Evolutionary conservation across 1,140 invertebrate genomes (phyloP).

Genomic region (Nomia melanderi): DNA sequence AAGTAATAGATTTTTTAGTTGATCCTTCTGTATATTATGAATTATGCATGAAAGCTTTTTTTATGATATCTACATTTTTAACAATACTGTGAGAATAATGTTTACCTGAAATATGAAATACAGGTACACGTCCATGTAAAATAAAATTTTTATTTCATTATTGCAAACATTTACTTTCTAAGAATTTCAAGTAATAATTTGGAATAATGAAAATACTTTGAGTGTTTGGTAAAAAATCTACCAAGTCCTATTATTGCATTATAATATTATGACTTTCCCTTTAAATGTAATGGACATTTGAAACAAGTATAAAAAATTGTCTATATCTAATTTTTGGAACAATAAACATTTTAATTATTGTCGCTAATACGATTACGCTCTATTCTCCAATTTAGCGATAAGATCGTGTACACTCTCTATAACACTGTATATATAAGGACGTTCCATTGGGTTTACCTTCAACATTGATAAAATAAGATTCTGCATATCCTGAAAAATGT

Average conservation of each 20-base stretch:
- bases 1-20: slow-evolving; percentile 3
- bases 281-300: not conserved
- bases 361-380: slow-evolving; percentile 72
- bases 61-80: not conserved
- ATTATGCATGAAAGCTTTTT: not conserved
- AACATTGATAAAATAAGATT: slow-evolving; percentile 87
- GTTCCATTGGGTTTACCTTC: slow-evolving; percentile 88
- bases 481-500: slow-evolving; percentile 84
- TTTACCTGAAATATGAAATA: not conserved
- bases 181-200: not conserved
- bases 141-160: not conserved
- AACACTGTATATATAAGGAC: slow-evolving; percentile 87
- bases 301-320: slow-evolving; percentile 26
- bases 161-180: not conserved
- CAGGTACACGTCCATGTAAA: slow-evolving; percentile 12
- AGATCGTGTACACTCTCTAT: slow-evolving; percentile 84
- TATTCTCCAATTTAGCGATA: slow-evolving; percentile 81
- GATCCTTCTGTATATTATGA: not conserved
- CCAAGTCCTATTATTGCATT: not conserved
- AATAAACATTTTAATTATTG: slow-evolving; percentile 28
- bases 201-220: not conserved
- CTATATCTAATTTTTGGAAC: slow-evolving; percentile 18
- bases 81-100: not conserved
- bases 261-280: not conserved
- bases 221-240: slow-evolving; percentile 2